phyloP scores from a whole-genome alignment of 2,113 vertebrate species.

The Hydrochoerus hydrochaeris region DNA sequence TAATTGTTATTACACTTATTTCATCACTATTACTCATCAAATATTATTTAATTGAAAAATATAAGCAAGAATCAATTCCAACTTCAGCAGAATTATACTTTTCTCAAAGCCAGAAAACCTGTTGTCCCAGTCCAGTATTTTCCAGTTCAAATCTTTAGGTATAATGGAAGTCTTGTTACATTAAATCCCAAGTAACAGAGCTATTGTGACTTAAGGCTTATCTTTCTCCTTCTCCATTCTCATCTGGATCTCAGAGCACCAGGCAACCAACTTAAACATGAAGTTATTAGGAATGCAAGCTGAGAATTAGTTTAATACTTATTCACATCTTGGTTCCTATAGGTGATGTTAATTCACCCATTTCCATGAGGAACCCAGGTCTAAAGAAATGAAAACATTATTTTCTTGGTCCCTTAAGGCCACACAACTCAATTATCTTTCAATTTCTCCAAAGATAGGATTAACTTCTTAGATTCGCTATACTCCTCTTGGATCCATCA shows the following conservation, averaged over 20 bases:
- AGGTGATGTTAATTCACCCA: neutral
- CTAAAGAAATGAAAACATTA: neutral
- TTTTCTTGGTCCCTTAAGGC: neutral
- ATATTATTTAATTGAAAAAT: neutral
- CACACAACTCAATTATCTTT: slow-evolving; percentile 26
- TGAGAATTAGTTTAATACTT: neutral
- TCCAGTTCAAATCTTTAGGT: neutral
- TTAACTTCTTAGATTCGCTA: neutral
- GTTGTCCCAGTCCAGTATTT: neutral
- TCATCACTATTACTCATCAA: neutral
- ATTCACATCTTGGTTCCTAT: neutral
- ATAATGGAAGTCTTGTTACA: neutral
- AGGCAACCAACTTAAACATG: neutral
- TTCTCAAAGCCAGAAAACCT: slow-evolving; percentile 30
- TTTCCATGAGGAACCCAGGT: neutral
- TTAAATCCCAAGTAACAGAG: neutral
- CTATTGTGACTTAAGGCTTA: neutral
- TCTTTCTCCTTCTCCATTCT: neutral
- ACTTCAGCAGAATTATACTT: neutral
- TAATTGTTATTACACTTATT: neutral
- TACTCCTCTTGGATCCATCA: neutral
- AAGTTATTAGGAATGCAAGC: neutral
- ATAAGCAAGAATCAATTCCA: neutral
- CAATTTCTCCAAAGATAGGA: neutral
- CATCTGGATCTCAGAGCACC: neutral